Percentiles rank a stretch among this genome's conserved stretches.
Evolutionary conservation across 2,888 invertebrate genomes (phyloP).

Genomic region (Caenorhabditis sp.): DNA sequence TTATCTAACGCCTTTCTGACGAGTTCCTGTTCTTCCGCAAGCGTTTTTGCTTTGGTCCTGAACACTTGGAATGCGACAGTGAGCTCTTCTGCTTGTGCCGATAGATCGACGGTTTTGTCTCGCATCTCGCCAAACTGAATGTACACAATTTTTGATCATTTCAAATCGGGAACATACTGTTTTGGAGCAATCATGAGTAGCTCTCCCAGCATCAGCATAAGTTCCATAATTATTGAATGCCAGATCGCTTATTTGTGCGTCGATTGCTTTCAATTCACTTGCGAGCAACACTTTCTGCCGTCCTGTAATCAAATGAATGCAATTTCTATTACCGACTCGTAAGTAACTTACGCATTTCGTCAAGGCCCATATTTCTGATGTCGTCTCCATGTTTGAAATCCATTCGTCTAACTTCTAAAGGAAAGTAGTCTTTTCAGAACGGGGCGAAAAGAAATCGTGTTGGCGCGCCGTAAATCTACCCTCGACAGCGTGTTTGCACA

Average conservation of each 20-base stretch:
- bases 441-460: slow-evolving; percentile 46
- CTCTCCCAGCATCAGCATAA: slow-evolving; percentile 77
- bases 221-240: slow-evolving; percentile 78
- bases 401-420: too few relatives aligned
- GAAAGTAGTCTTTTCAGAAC: too few relatives aligned
- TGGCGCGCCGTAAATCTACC: slow-evolving; percentile 54
- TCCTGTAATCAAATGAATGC: slow-evolving; percentile 37
- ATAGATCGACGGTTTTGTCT: slow-evolving; percentile 66
- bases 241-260: slow-evolving; percentile 75
- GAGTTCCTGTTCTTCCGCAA: slow-evolving; percentile 65
- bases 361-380: slow-evolving; percentile 53
- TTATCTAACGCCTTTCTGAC: slow-evolving; percentile 64
- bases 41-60: slow-evolving; percentile 58
- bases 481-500: slow-evolving; percentile 29
- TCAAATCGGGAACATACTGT: slow-evolving; percentile 60
- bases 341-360: slow-evolving; percentile 62
- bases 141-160: too few relatives aligned
- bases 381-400: slow-evolving; percentile 33
- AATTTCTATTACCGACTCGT: not conserved
- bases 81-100: slow-evolving; percentile 66
- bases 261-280: slow-evolving; percentile 67
- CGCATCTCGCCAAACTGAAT: slow-evolving; percentile 76
- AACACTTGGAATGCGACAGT: slow-evolving; percentile 68
- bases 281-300: slow-evolving; percentile 59
- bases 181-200: slow-evolving; percentile 76